Evolutionary conservation across 1,140 invertebrate genomes (phyloP).

Genomic region (Sycophaga agraensis): DNA sequence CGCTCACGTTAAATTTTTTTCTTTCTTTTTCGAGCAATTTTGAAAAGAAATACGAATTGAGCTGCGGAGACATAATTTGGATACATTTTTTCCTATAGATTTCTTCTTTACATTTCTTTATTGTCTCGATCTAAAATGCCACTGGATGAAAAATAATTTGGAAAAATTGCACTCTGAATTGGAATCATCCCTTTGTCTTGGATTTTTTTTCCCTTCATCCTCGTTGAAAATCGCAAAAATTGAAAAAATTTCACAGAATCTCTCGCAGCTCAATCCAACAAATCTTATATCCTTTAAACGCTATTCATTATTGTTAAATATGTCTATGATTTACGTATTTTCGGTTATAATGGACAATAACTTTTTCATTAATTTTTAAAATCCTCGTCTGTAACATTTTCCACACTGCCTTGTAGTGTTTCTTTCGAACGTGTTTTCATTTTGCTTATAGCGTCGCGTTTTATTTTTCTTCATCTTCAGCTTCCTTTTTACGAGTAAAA

Average conservation of each 20-base stretch:
- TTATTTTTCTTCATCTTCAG: constrained; percentile 18
- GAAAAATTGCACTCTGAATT: constrained; percentile 7
- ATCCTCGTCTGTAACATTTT: constrained; percentile 22
- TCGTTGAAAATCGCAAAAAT: too few relatives aligned
- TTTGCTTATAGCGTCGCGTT: constrained; percentile 5
- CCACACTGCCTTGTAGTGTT: constrained; percentile 11
- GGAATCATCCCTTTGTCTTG: constrained; percentile 23
- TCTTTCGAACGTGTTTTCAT: constrained; percentile 11
- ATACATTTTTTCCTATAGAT: constrained; percentile 14
- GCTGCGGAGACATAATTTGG: constrained; percentile 19
- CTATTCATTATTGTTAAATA: constrained; percentile 37
- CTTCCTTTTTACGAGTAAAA: constrained; percentile 37
- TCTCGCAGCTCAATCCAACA: constrained; percentile 19
- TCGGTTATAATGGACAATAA: constrained; percentile 32
- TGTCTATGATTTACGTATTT: constrained; percentile 31
- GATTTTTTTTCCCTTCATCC: constrained; percentile 29
- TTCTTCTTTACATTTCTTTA: constrained; percentile 4
- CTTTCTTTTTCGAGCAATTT: constrained; percentile 10
- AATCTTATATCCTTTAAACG: constrained; percentile 22
- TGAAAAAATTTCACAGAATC: constrained; percentile 4
- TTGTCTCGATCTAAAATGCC: constrained; percentile 23
- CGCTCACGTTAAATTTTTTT: constrained; percentile 8
- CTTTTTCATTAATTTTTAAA: constrained; percentile 22
- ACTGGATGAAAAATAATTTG: constrained; percentile 25
- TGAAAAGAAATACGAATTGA: constrained; percentile 27